Evolutionary conservation across 2,797 vertebrate genomes (phyloP).

Genomic region (Steatocranus sp.): DNA sequence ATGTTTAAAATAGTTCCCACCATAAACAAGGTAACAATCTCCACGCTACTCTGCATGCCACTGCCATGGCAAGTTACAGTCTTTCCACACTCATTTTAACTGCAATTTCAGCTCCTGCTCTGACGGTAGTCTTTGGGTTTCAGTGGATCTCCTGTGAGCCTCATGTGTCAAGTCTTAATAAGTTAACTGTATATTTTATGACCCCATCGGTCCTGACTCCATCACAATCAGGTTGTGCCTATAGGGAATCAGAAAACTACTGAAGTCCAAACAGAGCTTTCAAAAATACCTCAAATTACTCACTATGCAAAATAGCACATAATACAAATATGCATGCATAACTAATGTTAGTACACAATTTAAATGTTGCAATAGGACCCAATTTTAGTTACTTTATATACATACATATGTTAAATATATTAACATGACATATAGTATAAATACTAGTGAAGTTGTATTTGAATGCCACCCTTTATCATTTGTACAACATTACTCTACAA

Average conservation of each 20-base stretch:
- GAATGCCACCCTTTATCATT: not conserved
- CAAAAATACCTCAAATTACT: not conserved
- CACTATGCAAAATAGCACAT: not conserved
- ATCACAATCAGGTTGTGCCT: not conserved
- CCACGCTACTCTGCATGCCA: not conserved
- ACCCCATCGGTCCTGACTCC: rapidly evolving
- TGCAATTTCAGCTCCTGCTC: not conserved
- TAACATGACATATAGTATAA: not conserved
- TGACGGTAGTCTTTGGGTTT: not conserved
- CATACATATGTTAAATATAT: not conserved
- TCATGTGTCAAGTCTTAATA: not conserved
- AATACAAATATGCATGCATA: not conserved
- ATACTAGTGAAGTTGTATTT: not conserved
- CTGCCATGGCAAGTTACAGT: not conserved
- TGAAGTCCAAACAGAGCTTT: not conserved
- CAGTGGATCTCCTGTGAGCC: not conserved
- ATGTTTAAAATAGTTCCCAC: not conserved
- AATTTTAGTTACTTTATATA: not conserved
- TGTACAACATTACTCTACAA: not conserved
- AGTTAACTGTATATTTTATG: not conserved
- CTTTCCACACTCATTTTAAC: not conserved
- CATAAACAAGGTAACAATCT: not conserved
- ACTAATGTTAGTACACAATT: not conserved
- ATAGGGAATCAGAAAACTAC: not conserved
- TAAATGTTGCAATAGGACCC: not conserved